Base-by-base conservation (phyloP, 2,888 invertebrate species). In the Eupithecia exiguata region DNA sequence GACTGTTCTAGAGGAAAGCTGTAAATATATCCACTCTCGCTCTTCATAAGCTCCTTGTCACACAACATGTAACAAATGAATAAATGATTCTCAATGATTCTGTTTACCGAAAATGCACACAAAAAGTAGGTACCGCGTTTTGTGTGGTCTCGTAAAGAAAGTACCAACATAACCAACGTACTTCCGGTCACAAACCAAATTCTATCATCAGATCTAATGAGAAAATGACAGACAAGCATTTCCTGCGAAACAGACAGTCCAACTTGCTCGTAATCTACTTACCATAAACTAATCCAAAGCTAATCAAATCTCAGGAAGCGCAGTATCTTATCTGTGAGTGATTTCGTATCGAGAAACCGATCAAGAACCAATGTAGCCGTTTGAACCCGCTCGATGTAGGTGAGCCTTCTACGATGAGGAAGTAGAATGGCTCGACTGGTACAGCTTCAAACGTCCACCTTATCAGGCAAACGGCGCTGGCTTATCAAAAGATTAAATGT, bases 331-430 rank as follows among this genome's bases (percentile, higher is more conserved):
- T 69, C 71, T 53, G 14, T 58, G 14, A 67, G 68, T 53, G 75
- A 75, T 75, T 72, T 65, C 43, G 70, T 71, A 74, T 75, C 70
- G 61, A 72, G 72, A 70, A 65, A 75, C 68, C 72, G 62, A 75
- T 75, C 72, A 72, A 63, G 75, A 69, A 69, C 7, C 18, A n/a
- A 43, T 43, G 16, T 43, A 58, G 58, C 75, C 70, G 68, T 75
- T 75, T 61, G 46, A 75, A 63, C 70, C 61, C 1, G 75, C 65
- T 72, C 43, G 68, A 79, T 71, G 65, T 77, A 74, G 79, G 77
- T 68, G 72, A 71, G 70, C 77, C 77, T 78, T 79, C 66, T 77
- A 73, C 35, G 76, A 74, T 49, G 68, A 70, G 70, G 69, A 70
- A 72, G 35, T 62, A 7, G 62, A 18, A 62, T 16, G 25, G 21